These are phyloP conservation scores for Lepisosteus oculatus DNA, from an alignment of 2,113 vertebrate genomes.

Conservation along the genomic window DNA sequence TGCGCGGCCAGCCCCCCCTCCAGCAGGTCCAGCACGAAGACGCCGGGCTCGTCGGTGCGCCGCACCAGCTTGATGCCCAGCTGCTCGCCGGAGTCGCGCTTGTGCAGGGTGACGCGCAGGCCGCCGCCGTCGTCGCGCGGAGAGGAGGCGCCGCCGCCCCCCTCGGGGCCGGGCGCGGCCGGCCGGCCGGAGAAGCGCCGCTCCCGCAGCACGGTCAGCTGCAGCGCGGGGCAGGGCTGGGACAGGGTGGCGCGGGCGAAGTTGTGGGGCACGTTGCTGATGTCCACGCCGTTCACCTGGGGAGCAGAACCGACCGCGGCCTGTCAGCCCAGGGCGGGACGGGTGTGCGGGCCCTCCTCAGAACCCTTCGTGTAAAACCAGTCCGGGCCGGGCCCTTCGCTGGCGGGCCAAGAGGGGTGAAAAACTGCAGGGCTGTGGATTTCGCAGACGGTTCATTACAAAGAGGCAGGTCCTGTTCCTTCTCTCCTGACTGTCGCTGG, in stretches of 20 bases:
- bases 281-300: constrained; percentile 92
- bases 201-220: constrained; percentile 89
- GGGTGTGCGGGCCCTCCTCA: no score
- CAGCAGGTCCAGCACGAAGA: constrained; percentile 91
- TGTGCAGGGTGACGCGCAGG: constrained; percentile 86
- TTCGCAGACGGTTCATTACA: no score
- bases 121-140: constrained; percentile 79
- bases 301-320: not conserved
- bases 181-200: constrained; percentile 80
- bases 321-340: not conserved
- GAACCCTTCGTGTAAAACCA: no score
- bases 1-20: constrained; percentile 92
- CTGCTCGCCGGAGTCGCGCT: constrained; percentile 87
- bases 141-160: constrained; percentile 47
- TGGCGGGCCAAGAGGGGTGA: no score
- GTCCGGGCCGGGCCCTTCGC: no score
- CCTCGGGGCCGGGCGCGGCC: constrained; percentile 48
- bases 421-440: no score
- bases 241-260: constrained; percentile 83
- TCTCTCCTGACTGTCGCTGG: no score
- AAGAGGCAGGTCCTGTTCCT: no score
- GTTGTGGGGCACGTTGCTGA: constrained; percentile 94
- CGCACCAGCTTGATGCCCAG: constrained; percentile 95
- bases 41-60: constrained; percentile 87
- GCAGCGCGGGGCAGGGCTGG: constrained; percentile 82